A percentile compares a stretch with the other conserved stretches of the same genome.
Conservation (phyloP, 2,113 vertebrate species). For the Etheostoma cragini region DNA sequence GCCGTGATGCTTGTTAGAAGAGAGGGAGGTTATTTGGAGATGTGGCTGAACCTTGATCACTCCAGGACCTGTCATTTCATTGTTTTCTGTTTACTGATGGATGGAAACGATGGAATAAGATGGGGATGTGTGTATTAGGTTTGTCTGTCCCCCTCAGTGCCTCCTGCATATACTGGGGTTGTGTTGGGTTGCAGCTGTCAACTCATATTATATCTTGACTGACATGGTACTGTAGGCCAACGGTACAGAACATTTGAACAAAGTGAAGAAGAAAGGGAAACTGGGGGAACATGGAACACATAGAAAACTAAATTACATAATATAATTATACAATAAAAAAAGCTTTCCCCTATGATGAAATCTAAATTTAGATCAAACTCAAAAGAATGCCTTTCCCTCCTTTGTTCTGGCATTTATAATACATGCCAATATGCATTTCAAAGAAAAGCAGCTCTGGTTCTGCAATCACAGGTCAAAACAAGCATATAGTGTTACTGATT, state of each 20-base stretch:
- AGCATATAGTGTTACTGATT: neutral
- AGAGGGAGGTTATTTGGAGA: constrained; percentile 35
- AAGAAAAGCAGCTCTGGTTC: neutral
- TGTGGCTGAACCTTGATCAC: constrained; percentile 59
- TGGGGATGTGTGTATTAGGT: constrained; percentile 37
- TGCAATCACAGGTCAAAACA: neutral
- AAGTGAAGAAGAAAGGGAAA: neutral
- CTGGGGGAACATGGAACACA: neutral
- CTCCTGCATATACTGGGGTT: constrained; percentile 59
- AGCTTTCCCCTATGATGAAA: neutral
- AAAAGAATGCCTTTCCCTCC: neutral
- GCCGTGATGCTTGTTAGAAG: constrained; percentile 15
- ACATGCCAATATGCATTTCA: neutral
- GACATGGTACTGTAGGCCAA: constrained; percentile 57
- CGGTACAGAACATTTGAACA: constrained; percentile 26
- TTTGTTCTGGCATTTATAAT: neutral
- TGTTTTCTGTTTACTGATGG: constrained; percentile 67
- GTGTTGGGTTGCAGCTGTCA: constrained; percentile 74
- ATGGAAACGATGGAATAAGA: constrained; percentile 60
- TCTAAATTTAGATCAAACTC: neutral
- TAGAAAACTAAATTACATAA: neutral
- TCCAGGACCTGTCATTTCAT: constrained; percentile 70
- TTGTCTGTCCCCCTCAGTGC: constrained; percentile 59
- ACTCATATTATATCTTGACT: constrained; percentile 66
- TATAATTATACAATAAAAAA: neutral